phyloP scores from a whole-genome alignment of 2,113 vertebrate species.

The Crotalus helleri region DNA sequence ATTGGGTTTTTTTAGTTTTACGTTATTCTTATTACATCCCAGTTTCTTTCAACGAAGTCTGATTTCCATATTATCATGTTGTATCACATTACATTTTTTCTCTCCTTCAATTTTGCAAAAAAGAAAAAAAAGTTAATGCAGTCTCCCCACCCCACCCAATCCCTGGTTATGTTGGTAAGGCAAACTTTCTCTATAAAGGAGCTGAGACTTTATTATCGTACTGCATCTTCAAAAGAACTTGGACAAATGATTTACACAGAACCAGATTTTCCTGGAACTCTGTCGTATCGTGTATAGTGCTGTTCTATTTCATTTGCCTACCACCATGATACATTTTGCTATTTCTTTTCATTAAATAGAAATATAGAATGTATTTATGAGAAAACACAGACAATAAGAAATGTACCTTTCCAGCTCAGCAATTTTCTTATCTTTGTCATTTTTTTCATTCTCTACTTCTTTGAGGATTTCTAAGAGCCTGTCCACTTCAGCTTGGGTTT shows the following conservation, averaged over 20 bases:
- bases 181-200: not conserved
- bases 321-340: not conserved
- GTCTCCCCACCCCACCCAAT: not conserved
- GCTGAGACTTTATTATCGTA: not conserved
- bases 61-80: not conserved
- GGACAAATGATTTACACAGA: not conserved
- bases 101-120: not conserved
- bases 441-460: constrained; percentile 88
- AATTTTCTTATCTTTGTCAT: constrained; percentile 90
- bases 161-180: not conserved
- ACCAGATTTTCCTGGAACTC: not conserved
- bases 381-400: constrained; percentile 30
- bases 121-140: not conserved
- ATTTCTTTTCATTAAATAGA: not conserved
- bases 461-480: constrained; percentile 87
- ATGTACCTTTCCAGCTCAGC: constrained; percentile 91
- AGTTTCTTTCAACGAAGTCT: not conserved
- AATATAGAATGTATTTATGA: constrained; percentile 24
- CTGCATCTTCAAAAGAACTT: not conserved
- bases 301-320: not conserved
- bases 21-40: not conserved
- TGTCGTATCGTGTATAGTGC: not conserved
- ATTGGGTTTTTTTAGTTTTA: not conserved
- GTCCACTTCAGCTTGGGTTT: constrained; percentile 89
- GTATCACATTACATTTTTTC: not conserved